phyloP scores from a whole-genome alignment of 1,140 invertebrate species.

The Solen grandis region DNA sequence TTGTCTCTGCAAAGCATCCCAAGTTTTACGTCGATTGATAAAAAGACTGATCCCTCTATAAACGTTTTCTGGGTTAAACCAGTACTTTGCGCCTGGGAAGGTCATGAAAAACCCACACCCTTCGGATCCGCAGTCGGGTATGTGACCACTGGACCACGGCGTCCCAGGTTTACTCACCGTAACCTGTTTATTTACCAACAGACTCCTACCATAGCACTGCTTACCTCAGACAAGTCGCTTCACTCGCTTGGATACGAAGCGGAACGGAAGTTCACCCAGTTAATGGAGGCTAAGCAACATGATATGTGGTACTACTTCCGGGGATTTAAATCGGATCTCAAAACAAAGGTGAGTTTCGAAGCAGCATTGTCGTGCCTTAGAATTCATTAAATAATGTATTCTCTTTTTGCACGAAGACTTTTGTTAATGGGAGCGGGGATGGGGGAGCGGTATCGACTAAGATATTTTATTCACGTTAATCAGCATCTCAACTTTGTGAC shows the following conservation, averaged over 20 bases:
- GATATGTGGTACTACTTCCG: slow-evolving; percentile 46
- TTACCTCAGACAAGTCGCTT: slow-evolving; percentile 25
- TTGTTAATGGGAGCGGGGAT: too few species aligned
- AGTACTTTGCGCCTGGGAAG: too few species aligned
- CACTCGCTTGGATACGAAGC: slow-evolving; percentile 49
- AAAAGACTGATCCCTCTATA: neutral
- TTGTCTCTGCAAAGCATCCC: too few species aligned
- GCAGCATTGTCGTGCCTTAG: too few species aligned
- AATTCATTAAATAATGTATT: too few species aligned
- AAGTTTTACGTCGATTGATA: neutral
- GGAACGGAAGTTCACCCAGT: slow-evolving; percentile 31
- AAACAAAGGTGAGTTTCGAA: slow-evolving; percentile 47
- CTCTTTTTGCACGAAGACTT: too few species aligned
- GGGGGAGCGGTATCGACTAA: too few species aligned
- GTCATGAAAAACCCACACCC: too few species aligned
- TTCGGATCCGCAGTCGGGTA: too few species aligned
- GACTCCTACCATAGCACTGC: slow-evolving; percentile 33
- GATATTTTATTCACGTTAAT: too few species aligned
- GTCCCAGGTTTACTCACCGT: neutral
- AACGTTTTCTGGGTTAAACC: neutral
- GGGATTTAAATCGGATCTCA: slow-evolving; percentile 43
- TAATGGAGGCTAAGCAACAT: slow-evolving; percentile 35
- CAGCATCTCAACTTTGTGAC: too few species aligned
- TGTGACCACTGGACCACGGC: neutral
- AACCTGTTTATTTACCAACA: neutral